Evolutionary conservation across 2,888 invertebrate genomes (phyloP).

Genomic region (Resseliella maxima): DNA sequence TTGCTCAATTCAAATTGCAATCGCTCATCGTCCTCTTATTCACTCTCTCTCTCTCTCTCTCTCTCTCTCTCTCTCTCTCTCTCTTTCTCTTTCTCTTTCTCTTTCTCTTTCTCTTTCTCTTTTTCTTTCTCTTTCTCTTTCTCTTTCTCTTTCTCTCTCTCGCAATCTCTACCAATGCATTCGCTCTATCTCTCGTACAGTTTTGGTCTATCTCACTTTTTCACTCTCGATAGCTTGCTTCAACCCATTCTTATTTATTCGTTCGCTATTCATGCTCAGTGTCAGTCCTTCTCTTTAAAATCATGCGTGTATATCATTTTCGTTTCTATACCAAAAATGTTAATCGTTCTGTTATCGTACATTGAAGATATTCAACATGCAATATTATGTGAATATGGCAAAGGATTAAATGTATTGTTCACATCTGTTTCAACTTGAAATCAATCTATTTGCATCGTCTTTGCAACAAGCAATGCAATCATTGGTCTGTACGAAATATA

Average conservation of each 20-base stretch:
- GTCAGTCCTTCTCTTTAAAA: too few relatives aligned
- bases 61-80: background rate
- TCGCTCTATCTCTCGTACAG: too few relatives aligned
- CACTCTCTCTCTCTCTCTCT: background rate
- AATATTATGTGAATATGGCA: conserved; percentile 20
- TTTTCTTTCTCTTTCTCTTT: too few relatives aligned
- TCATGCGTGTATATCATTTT: too few relatives aligned
- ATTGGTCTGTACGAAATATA: background rate
- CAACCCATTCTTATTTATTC: too few relatives aligned
- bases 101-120: background rate
- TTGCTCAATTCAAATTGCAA: too few relatives aligned
- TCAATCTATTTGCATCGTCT: conserved; percentile 19
- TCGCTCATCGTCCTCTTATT: background rate
- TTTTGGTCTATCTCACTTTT: too few relatives aligned
- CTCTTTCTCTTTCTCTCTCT: too few relatives aligned
- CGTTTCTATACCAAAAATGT: background rate
- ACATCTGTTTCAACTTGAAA: conserved; percentile 51
- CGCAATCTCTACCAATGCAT: too few relatives aligned
- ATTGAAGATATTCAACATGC: background rate
- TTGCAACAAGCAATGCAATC: background rate
- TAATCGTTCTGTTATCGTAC: conserved; percentile 8
- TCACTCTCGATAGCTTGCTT: too few relatives aligned
- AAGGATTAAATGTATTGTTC: conserved; percentile 23
- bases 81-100: background rate
- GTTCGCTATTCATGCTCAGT: too few relatives aligned